Base-by-base conservation (phyloP, 2,113 vertebrate genomes). In the Desmodus rotundus region DNA sequence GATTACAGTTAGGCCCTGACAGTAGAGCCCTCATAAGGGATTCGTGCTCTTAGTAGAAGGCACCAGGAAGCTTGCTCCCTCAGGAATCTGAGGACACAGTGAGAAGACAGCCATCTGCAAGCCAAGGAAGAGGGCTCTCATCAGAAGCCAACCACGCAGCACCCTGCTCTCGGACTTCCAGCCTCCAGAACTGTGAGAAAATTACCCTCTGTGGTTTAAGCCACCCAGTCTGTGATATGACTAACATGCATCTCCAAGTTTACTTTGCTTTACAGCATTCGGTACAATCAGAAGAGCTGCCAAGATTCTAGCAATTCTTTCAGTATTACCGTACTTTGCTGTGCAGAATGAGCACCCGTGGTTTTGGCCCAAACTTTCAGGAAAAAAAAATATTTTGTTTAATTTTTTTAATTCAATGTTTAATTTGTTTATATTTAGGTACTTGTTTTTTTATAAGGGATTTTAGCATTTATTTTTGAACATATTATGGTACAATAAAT, bases 191-290 rank as follows among this genome's bases (percentile, higher is more conserved):
- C 26, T 52, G 26, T n/a, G 61, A 38, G 72, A 58, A 82, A 58
- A 68, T 47, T 63, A 63, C 61, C 61, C 31, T 15, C 76, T 63
- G 14, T 52, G 38, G 22, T 36, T 70, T 7, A n/a, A 80, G 52
- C 63, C 63, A 15, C 63, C 8, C 28, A 70, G 2, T 31, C 93
- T 63, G 19, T n/a, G 22, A 16, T 36, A 22, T 45, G 67, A 56
- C 36, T 17, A 12, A 80, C 9, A 61, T 9, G n/a, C 28, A 80
- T 38, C 33, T 78, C 80, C 65, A 72, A 56, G 58, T 45, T 36
- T 47, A 43, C 56, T 93, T 78, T 36, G 43, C 76, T 95, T 96
- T 92, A 58, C 41, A 89, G 77, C 80, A 84, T 43, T 58, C 63
- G 54, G 56, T 50, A 41, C 70, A 63, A 58, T 72, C 38, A 52